These are phyloP conservation scores for Drosophila prolongata DNA, from an alignment of 2,888 invertebrate species.

Conservation along the genomic window DNA sequence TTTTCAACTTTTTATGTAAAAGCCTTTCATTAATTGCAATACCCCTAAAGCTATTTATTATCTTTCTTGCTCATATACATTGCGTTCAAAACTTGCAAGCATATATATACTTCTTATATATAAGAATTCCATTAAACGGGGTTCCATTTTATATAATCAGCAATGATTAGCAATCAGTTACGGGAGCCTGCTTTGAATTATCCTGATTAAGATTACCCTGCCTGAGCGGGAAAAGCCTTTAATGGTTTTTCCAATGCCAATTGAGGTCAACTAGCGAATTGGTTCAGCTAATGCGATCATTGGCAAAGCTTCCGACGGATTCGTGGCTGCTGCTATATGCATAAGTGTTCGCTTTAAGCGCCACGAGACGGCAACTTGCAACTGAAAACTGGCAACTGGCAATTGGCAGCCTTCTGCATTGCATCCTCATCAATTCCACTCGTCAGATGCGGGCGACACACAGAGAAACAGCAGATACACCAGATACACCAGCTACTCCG, in stretches of 20 bases:
- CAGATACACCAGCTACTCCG: conserved; percentile 4
- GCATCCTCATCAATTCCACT: conserved; percentile 53
- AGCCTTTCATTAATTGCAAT: too few species aligned
- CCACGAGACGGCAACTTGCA: conserved; percentile 12
- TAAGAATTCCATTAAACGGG: not conserved
- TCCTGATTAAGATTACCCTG: conserved; percentile 17
- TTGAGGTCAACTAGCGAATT: conserved; percentile 26
- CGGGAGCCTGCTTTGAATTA: not conserved
- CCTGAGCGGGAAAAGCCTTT: not conserved
- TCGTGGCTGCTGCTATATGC: conserved; percentile 15
- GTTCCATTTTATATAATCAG: not conserved
- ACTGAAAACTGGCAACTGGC: conserved; percentile 9
- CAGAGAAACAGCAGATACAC: conserved; percentile 10
- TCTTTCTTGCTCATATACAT: too few species aligned
- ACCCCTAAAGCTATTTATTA: too few species aligned
- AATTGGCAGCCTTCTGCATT: conserved; percentile 40
- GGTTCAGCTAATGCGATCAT: conserved; percentile 30
- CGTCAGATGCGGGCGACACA: conserved; percentile 43
- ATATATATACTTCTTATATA: too few species aligned
- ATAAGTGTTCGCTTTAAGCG: conserved; percentile 32
- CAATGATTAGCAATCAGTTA: too few species aligned
- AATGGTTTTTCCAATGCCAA: conserved; percentile 26
- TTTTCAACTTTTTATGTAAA: too few species aligned
- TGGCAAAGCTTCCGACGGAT: conserved; percentile 18
- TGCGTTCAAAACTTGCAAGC: too few species aligned